Conservation (phyloP, 2,888 invertebrate genomes). For the Germaria angustata region DNA sequence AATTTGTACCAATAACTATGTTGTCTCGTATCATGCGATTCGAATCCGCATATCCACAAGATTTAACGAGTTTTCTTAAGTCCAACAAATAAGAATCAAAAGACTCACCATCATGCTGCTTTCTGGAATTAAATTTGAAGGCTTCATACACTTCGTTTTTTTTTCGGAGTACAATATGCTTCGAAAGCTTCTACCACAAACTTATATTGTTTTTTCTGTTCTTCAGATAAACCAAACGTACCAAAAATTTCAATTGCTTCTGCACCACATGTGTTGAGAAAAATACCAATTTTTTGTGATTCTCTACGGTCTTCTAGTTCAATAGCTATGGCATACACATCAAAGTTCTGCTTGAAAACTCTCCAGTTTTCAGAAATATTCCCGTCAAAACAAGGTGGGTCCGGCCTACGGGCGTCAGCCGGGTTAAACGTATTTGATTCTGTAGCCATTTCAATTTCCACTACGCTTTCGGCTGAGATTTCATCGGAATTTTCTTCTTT, state of each 20-base stretch:
- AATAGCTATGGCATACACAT: slow-evolving; percentile 38
- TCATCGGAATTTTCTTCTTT: too few relatives aligned
- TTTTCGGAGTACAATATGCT: slow-evolving; percentile 29
- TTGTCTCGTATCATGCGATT: slow-evolving; percentile 34
- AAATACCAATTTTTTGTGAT: slow-evolving; percentile 42
- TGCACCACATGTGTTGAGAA: slow-evolving; percentile 54
- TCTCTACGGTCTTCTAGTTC: slow-evolving; percentile 23
- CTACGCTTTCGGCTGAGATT: too few relatives aligned
- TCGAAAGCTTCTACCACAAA: slow-evolving; percentile 35
- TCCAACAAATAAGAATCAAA: slow-evolving; percentile 43
- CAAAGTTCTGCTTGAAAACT: slow-evolving; percentile 49
- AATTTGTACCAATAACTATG: slow-evolving; percentile 32
- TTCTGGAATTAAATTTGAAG: slow-evolving; percentile 40
- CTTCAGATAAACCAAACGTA: slow-evolving; percentile 22
- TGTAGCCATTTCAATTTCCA: too few relatives aligned
- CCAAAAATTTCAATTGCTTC: slow-evolving; percentile 58
- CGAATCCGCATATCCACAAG: slow-evolving; percentile 18
- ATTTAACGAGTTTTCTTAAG: slow-evolving; percentile 28
- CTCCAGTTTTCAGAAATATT: slow-evolving; percentile 38
- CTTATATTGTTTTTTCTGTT: slow-evolving; percentile 37
- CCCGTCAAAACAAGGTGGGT: neutral
- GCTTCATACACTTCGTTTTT: slow-evolving; percentile 55
- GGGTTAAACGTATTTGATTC: too few relatives aligned
- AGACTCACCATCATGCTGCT: slow-evolving; percentile 44
- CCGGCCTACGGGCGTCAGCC: neutral